Evolutionary conservation across 2,888 invertebrate genomes (phyloP).

Genomic region (Euspilapteryx auroguttella): DNA sequence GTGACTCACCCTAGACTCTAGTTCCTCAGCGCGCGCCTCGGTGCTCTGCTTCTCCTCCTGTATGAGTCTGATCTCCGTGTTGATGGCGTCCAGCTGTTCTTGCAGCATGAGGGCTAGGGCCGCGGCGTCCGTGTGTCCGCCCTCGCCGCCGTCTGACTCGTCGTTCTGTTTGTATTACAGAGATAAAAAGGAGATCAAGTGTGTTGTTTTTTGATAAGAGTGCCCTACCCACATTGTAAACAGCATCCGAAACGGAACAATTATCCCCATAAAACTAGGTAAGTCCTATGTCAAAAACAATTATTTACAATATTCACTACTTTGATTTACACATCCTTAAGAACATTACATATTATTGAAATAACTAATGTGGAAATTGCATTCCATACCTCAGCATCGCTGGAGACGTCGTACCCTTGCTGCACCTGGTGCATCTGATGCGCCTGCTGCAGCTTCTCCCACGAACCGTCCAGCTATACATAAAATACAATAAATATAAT

Average conservation of each 20-base stretch:
- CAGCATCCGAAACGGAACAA: no score
- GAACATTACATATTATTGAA: no score
- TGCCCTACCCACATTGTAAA: no score
- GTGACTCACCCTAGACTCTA: slow-evolving; percentile 77
- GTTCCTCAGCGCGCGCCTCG: slow-evolving; percentile 94
- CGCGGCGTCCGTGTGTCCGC: slow-evolving; percentile 89
- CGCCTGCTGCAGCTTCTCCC: slow-evolving; percentile 94
- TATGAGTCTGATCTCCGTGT: slow-evolving; percentile 91
- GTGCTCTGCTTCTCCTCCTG: slow-evolving; percentile 98
- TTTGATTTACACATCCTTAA: no score
- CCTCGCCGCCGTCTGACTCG: slow-evolving; percentile 42
- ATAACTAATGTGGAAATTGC: no score
- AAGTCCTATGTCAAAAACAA: no score
- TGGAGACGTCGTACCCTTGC: slow-evolving; percentile 88
- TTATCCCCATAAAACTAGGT: no score
- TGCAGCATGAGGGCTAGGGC: slow-evolving; percentile 98
- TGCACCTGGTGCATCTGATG: slow-evolving; percentile 89
- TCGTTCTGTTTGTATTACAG: slow-evolving; percentile 42
- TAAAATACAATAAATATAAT: no score
- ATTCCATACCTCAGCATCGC: slow-evolving; percentile 74
- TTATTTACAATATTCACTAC: no score
- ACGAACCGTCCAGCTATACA: slow-evolving; percentile 70
- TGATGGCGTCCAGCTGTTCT: slow-evolving; percentile 99
- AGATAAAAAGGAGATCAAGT: no score
- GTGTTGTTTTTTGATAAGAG: no score